phyloP scores from a whole-genome alignment of 1,140 invertebrate genomes.

The Leptonema lineaticorne region DNA sequence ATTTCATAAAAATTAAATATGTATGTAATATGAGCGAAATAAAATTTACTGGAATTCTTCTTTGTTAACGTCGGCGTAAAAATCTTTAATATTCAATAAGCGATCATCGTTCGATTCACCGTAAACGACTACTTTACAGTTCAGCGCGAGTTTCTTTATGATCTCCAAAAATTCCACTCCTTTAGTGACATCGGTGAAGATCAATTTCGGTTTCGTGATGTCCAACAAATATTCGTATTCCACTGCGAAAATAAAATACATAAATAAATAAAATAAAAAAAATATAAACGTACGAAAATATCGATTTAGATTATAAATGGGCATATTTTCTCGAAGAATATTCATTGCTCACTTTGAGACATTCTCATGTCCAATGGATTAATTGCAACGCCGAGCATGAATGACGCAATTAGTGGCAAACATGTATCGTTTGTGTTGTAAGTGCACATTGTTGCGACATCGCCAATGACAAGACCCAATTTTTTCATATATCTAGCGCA shows the following conservation, averaged over 20 bases:
- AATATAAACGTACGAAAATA: not conserved
- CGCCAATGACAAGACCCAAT: slow-evolving; percentile 50
- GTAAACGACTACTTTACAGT: slow-evolving; percentile 44
- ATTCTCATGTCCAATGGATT: slow-evolving; percentile 10
- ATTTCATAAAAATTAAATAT: not conserved
- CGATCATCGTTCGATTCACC: slow-evolving; percentile 37
- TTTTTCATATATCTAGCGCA: slow-evolving; percentile 51
- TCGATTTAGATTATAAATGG: too few species aligned
- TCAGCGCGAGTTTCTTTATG: slow-evolving; percentile 29
- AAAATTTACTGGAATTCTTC: slow-evolving; percentile 19
- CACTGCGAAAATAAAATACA: slow-evolving; percentile 43
- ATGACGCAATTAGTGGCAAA: slow-evolving; percentile 51
- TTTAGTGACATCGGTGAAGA: slow-evolving; percentile 44
- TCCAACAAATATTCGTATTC: slow-evolving; percentile 44
- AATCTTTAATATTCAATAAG: slow-evolving; percentile 20
- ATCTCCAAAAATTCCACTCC: slow-evolving; percentile 40
- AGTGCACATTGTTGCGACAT: slow-evolving; percentile 50
- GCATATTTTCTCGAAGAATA: too few species aligned
- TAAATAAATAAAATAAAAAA: not conserved
- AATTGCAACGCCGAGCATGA: slow-evolving; percentile 48
- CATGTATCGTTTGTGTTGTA: slow-evolving; percentile 53
- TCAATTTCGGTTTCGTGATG: slow-evolving; percentile 46
- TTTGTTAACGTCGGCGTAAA: slow-evolving; percentile 5
- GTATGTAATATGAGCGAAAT: not conserved
- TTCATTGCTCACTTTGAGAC: slow-evolving; percentile 16